A percentile compares a stretch with the other conserved stretches of the same genome.
These are phyloP conservation scores for Pygoscelis antarcticus DNA, from an alignment of 2,113 vertebrate species.

Conservation along the genomic window DNA sequence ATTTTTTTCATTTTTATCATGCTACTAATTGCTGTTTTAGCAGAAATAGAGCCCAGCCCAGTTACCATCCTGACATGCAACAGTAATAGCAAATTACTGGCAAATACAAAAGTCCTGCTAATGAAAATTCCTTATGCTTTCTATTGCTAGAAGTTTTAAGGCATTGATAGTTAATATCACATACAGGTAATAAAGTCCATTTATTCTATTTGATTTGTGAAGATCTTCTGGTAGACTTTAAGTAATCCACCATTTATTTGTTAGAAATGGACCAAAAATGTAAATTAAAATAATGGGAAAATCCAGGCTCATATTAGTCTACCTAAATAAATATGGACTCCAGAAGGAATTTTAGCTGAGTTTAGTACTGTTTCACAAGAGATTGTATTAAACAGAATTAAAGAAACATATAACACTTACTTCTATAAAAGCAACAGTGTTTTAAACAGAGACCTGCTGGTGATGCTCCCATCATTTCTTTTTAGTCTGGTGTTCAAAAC, in stretches of 20 bases:
- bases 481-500: background rate
- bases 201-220: background rate
- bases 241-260: background rate
- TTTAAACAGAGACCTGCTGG: background rate
- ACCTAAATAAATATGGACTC: background rate
- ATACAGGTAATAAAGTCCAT: background rate
- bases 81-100: background rate
- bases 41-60: background rate
- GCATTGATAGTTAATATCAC: background rate
- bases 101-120: background rate
- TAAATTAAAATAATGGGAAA: background rate
- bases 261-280: background rate
- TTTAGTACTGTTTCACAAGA: background rate
- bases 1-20: background rate
- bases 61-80: background rate
- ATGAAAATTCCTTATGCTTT: background rate
- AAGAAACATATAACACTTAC: background rate
- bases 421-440: background rate
- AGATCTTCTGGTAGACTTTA: background rate
- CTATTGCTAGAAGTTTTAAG: background rate
- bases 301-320: background rate
- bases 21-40: background rate
- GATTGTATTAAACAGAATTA: background rate
- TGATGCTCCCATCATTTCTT: accelerated
- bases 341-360: background rate